Evolutionary conservation across 2,888 invertebrate species (phyloP).

Genomic region (Rugalucina vietnamica): DNA sequence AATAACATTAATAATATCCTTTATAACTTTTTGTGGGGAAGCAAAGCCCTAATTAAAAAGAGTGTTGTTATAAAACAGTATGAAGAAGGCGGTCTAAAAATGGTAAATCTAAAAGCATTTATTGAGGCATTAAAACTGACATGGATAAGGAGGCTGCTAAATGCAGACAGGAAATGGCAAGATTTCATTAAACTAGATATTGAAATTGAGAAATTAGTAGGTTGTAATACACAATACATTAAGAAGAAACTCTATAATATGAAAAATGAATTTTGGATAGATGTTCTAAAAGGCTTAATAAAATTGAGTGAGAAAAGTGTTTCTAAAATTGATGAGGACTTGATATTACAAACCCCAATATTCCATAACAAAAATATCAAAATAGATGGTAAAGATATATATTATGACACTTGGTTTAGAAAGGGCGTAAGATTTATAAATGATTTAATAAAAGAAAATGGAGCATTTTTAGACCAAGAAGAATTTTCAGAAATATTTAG

Average conservation of each 20-base stretch:
- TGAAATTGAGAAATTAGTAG: background rate
- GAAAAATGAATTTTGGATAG: background rate
- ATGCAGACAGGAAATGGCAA: background rate
- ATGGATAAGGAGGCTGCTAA: background rate
- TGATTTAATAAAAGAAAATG: too few species aligned
- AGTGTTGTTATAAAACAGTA: background rate
- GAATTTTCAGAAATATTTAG: too few species aligned
- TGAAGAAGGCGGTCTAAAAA: background rate
- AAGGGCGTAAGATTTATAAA: too few species aligned
- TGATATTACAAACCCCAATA: too few species aligned
- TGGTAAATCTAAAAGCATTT: too few species aligned
- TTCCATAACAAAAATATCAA: too few species aligned
- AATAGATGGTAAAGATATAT: too few species aligned
- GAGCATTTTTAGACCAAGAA: too few species aligned
- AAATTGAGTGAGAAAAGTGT: background rate
- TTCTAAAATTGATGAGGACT: too few species aligned
- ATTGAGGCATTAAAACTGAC: background rate
- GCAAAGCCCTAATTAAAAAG: background rate
- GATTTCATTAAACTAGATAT: background rate
- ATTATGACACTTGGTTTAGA: too few species aligned
- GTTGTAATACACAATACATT: background rate
- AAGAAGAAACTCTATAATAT: background rate
- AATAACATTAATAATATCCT: background rate
- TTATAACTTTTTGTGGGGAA: background rate
- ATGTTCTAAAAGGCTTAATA: background rate